Percentiles rank a stretch among this genome's conserved stretches.
These are phyloP conservation scores for Condylostylus longicornis DNA, from an alignment of 1,140 invertebrate genomes.

Conservation along the genomic window DNA sequence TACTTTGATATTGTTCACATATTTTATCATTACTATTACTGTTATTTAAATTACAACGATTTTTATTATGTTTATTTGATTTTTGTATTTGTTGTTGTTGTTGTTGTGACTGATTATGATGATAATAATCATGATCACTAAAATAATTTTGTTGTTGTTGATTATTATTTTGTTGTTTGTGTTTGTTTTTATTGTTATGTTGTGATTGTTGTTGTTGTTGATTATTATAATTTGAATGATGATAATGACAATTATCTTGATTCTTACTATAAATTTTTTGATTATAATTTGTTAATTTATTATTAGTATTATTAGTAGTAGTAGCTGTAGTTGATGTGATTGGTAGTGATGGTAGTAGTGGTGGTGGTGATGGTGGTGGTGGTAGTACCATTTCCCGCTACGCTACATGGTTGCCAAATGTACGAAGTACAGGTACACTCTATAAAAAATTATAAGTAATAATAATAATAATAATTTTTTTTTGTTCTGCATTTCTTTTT, in stretches of 20 bases:
- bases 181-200: constrained; percentile 13
- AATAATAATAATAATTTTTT: too few relatives aligned
- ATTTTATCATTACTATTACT: too few relatives aligned
- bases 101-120: constrained; percentile 27
- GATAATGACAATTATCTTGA: too few relatives aligned
- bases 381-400: constrained; percentile 28
- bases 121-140: constrained; percentile 21
- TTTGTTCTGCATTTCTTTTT: too few relatives aligned
- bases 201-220: constrained; percentile 13
- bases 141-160: constrained; percentile 16
- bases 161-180: constrained; percentile 15
- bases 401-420: constrained; percentile 33
- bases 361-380: constrained; percentile 12
- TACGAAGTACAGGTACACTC: constrained; percentile 31
- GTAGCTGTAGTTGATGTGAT: constrained; percentile 12
- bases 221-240: too few relatives aligned
- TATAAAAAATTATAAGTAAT: too few relatives aligned
- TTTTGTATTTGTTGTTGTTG: too few relatives aligned
- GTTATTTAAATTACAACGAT: too few relatives aligned
- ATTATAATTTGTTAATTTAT: constrained; percentile 16
- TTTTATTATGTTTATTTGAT: too few relatives aligned
- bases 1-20: too few relatives aligned
- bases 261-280: too few relatives aligned
- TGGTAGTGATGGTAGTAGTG: constrained; percentile 7
- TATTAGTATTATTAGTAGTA: constrained; percentile 18